Base-by-base conservation (phyloP, 2,797 vertebrate genomes). In the Sebastes kiyomatsui region DNA sequence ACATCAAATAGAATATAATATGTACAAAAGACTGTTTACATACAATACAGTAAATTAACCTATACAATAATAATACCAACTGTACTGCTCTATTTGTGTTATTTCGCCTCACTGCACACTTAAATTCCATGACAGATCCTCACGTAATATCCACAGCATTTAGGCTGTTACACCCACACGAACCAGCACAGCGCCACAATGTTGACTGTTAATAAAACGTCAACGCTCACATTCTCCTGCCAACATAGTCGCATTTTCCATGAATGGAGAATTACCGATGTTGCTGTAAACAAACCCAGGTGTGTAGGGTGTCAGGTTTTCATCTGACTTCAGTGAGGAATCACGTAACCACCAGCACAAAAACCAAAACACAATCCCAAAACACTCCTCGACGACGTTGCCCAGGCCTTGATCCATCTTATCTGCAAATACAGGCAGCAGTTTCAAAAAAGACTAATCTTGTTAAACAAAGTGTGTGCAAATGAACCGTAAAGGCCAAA, bases 161-260 rank as follows among this genome's bases (percentile, higher is more conserved):
- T 64, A 23, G 7, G 10, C 60, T 30, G 33, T 62, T 56, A 68
- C 6, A 20, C 79, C 81, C 70, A 10, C 32, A 86, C 49, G 60
- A 61, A 25, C 80, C 79, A 65, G 83, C 73, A 76, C 38, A 49
- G 33, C 5, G 12, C 16, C 46, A 1, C 28, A 7, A 18, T 88
- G 82, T 90, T 79, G 74, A 90, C 86, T 61, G 18, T 38, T 67
- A 90, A 91, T 52, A 88, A 65, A 10, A 80, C 62, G 25, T 60
- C 72, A 46, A 28, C 2, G 72, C 67, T 67, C 58, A 52, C 33
- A n/a, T 12, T 64, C 80, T 61, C 12, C 56, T 46, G 75, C 30
- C 71, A 79, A 69, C 65, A 27, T 18, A n/a, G 72, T 61, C 7
- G 2, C 58, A 66, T 69, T 83, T 90, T 86, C 87, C 84, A 60